Conservation (phyloP, 2,797 vertebrate genomes). For the Xenops minutus region DNA sequence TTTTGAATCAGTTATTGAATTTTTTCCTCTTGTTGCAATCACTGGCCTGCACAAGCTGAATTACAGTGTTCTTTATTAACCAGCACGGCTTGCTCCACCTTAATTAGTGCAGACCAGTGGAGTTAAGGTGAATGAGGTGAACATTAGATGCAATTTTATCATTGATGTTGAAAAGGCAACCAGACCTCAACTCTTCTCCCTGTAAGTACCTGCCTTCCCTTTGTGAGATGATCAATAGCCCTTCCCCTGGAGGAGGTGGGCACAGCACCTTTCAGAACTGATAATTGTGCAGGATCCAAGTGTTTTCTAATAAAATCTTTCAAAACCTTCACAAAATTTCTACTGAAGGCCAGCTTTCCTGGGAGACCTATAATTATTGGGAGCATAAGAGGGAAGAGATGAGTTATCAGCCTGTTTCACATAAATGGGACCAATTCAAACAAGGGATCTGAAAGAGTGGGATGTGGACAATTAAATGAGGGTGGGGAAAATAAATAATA, state of each 20-base stretch:
- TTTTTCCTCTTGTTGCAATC: slow-evolving; percentile 35
- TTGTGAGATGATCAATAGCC: slow-evolving; percentile 70
- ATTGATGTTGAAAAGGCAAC: slow-evolving; percentile 60
- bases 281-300: slow-evolving; percentile 68
- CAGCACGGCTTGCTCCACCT: slow-evolving; percentile 39
- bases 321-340: slow-evolving; percentile 65
- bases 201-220: slow-evolving; percentile 17
- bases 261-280: slow-evolving; percentile 68
- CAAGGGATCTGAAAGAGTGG: background rate
- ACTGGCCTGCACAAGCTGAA: slow-evolving; percentile 38
- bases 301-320: slow-evolving; percentile 72
- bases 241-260: slow-evolving; percentile 57
- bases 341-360: slow-evolving; percentile 60
- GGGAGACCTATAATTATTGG: slow-evolving; percentile 72
- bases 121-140: slow-evolving; percentile 56
- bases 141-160: slow-evolving; percentile 53
- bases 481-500: background rate
- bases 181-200: slow-evolving; percentile 17
- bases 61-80: slow-evolving; percentile 34
- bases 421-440: slow-evolving; percentile 24
- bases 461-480: slow-evolving; percentile 38
- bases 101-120: slow-evolving; percentile 60
- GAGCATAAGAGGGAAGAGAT: slow-evolving; percentile 10
- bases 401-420: slow-evolving; percentile 34
- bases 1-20: slow-evolving; percentile 44